Evolutionary conservation across 1,140 invertebrate species (phyloP).

Genomic region (Laodelphax striatellus): DNA sequence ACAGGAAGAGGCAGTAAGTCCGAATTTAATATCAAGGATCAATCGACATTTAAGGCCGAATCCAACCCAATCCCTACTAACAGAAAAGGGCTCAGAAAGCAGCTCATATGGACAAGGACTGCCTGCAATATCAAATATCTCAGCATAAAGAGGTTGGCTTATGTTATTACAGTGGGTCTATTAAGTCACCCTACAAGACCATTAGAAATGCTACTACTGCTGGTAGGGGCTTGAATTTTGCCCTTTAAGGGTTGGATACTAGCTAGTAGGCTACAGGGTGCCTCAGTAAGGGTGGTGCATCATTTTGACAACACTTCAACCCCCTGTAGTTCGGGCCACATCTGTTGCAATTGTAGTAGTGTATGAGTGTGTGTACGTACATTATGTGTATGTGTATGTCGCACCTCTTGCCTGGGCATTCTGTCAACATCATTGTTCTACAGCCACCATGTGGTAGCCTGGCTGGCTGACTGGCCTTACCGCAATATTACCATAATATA

Average conservation of each 20-base stretch:
- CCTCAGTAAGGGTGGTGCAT: not conserved
- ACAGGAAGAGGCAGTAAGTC: too few species aligned
- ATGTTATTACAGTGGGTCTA: slow-evolving; percentile 13
- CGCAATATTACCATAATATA: slow-evolving; percentile 1
- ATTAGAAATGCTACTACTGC: not conserved
- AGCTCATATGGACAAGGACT: not conserved
- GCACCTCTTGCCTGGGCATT: not conserved
- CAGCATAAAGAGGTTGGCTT: slow-evolving; percentile 12
- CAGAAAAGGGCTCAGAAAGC: too few species aligned
- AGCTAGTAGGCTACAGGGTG: not conserved
- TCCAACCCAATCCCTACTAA: too few species aligned
- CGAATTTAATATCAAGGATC: too few species aligned
- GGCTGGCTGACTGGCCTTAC: too few species aligned
- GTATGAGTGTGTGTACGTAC: not conserved
- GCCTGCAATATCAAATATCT: slow-evolving; percentile 10
- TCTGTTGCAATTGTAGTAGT: slow-evolving; percentile 4
- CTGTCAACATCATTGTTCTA: slow-evolving; percentile 3
- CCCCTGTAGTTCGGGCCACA: not conserved
- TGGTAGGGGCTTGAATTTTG: not conserved
- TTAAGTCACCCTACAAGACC: slow-evolving; percentile 10
- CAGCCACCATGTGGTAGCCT: not conserved
- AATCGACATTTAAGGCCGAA: too few species aligned
- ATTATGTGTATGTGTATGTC: too few species aligned
- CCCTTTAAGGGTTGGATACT: not conserved
- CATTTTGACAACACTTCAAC: slow-evolving; percentile 4